A percentile compares a stretch with the other conserved stretches of the same genome.
These are phyloP conservation scores for Asarcornis scutulata DNA, from an alignment of 2,113 vertebrate species.

Conservation along the genomic window DNA sequence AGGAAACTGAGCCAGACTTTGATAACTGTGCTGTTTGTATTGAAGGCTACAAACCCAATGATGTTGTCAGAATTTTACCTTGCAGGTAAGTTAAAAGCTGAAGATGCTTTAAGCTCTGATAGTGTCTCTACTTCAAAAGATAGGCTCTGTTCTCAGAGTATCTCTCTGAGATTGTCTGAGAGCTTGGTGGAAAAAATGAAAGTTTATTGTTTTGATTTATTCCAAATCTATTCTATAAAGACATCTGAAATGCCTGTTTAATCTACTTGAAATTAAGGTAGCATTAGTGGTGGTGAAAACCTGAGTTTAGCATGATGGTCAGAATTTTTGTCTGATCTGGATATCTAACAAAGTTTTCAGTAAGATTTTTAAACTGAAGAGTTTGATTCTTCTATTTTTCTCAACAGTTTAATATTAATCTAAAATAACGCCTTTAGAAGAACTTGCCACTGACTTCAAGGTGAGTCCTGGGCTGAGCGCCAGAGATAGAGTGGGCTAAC, in stretches of 20 bases:
- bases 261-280: neutral
- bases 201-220: neutral
- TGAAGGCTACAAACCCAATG: constrained; percentile 95
- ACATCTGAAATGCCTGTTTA: neutral
- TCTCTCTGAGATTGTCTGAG: neutral
- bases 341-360: neutral
- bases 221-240: neutral
- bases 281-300: neutral
- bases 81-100: constrained; percentile 85
- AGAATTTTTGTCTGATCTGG: neutral
- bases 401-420: neutral
- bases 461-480: neutral
- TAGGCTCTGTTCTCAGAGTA: neutral
- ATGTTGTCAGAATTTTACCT: constrained; percentile 93
- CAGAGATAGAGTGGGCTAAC: neutral
- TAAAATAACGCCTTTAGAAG: neutral
- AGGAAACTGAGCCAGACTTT: constrained; percentile 97
- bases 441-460: neutral
- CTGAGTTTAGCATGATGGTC: neutral
- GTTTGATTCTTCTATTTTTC: neutral
- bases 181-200: neutral
- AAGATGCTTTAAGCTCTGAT: neutral
- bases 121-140: neutral
- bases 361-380: neutral
- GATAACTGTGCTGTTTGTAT: constrained; percentile 99